Evolutionary conservation across 2,113 vertebrate genomes (phyloP), one percentile per base, ranked within the genome.

Genomic region (Columbina picui): DNA sequence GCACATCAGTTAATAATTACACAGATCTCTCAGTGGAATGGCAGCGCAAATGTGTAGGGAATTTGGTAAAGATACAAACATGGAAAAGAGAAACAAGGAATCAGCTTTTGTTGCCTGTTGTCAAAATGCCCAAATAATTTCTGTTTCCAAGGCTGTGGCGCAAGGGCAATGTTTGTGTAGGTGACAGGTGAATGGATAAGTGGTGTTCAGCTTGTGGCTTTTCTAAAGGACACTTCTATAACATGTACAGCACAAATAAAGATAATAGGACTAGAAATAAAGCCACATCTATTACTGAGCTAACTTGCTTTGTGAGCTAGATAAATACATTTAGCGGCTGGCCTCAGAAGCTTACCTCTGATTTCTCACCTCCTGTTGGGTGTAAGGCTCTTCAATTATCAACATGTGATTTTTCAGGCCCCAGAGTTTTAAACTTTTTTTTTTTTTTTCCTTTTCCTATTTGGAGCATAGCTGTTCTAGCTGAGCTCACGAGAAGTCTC

Each of bases 181-280:
- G 45, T 21, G 56, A 7, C 0, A 0, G 19, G 34, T 50, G 50
- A 57, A 20, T 9, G n/a, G 19, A 19, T 2, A 32, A 45, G 36
- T 7, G 0, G 65, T 74, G 19, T 5, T 86, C 76, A 74, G 43
- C 69, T 71, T 60, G 67, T 34, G 52, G 38, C 13, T 23, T n/a
- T 77, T 61, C 91, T 85, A 75, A 60, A 87, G 74, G 43, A 73
- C 49, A 27, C 71, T 85, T 65, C 63, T 74, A 21, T 5, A 73
- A 19, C 18, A 22, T 14, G 21, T 36, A 19, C 30, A 74, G 76
- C 67, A 39, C 45, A 74, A 65, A 69, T 47, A 52, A 84, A 81
- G 64, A 15, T 59, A 73, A 38, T 14, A 73, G 8, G 16, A 49
- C 30, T 4, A 77, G 68, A 77, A 93, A 39, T 49, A 36, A 78